A percentile compares a stretch with the other conserved stretches of the same genome.
Conservation (phyloP, 1,140 invertebrate genomes). For the Lepidurus packardi region DNA sequence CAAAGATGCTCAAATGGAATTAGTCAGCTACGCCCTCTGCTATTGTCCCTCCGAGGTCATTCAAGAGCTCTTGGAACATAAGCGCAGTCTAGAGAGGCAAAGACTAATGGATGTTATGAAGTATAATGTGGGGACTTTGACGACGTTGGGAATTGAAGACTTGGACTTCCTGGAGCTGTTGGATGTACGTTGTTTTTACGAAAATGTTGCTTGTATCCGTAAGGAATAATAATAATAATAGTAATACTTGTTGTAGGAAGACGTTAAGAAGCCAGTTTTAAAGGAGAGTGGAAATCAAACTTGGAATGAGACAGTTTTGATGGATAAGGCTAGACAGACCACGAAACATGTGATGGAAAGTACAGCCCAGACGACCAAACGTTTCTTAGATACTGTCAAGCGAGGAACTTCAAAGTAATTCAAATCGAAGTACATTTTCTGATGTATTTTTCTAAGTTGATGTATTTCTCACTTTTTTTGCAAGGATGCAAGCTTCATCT, state of each 20-base stretch:
- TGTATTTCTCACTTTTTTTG: not conserved
- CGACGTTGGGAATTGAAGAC: not conserved
- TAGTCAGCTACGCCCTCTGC: constrained; percentile 28
- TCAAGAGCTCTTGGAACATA: constrained; percentile 30
- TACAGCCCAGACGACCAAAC: constrained; percentile 26
- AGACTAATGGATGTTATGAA: not conserved
- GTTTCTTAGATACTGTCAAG: constrained; percentile 23
- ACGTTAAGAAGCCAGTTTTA: not conserved
- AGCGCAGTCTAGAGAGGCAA: not conserved
- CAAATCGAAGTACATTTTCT: not conserved
- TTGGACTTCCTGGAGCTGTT: not conserved
- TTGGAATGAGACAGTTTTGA: not conserved
- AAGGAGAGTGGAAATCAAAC: not conserved
- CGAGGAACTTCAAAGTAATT: constrained; percentile 16
- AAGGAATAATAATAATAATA: not conserved
- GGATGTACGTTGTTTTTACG: not conserved
- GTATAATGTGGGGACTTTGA: not conserved
- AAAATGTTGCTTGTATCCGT: not conserved
- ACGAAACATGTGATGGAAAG: constrained; percentile 27
- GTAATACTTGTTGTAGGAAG: not conserved
- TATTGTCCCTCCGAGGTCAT: constrained; percentile 31
- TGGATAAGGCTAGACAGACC: not conserved
- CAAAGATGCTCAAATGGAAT: constrained; percentile 20
- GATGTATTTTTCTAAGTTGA: not conserved
- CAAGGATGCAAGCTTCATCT: not conserved